phyloP scores from a whole-genome alignment of 2,888 invertebrate species.

The Acanthoscelides obtectus region DNA sequence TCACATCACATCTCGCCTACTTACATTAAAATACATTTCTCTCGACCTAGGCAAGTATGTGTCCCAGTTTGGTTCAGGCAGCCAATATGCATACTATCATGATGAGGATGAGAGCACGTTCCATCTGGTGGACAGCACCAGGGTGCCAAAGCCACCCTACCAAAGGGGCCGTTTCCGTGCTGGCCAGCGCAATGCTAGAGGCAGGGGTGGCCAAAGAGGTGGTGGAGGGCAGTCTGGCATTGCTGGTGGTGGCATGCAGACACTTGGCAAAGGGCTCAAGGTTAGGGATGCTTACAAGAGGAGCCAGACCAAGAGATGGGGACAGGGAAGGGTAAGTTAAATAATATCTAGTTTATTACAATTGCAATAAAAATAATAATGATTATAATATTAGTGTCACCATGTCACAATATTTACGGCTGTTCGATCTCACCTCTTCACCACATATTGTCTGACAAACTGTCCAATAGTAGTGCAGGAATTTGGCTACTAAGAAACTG shows the following conservation, averaged over 20 bases:
- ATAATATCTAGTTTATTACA: no score
- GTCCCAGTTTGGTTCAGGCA: slow-evolving; percentile 89
- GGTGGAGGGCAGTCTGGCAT: slow-evolving; percentile 64
- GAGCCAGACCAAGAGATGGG: slow-evolving; percentile 78
- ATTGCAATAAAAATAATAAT: no score
- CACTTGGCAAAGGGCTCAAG: slow-evolving; percentile 76
- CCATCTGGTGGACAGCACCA: slow-evolving; percentile 94
- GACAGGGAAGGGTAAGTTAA: slow-evolving; percentile 61
- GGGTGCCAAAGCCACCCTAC: slow-evolving; percentile 85
- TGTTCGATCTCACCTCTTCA: no score
- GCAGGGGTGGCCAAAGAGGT: slow-evolving; percentile 64
- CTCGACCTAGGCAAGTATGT: slow-evolving; percentile 86
- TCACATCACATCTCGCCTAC: no score
- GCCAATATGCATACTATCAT: slow-evolving; percentile 97
- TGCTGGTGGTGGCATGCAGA: slow-evolving; percentile 72
- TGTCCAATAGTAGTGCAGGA: no score
- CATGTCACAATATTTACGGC: no score
- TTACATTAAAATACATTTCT: no score
- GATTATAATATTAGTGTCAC: no score
- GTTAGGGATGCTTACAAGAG: slow-evolving; percentile 71
- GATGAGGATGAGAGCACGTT: slow-evolving; percentile 99
- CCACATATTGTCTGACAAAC: no score
- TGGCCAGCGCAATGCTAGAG: slow-evolving; percentile 68
- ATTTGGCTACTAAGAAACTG: no score
- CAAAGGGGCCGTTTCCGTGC: slow-evolving; percentile 88